Evolutionary conservation across 2,888 invertebrate genomes (phyloP).

Genomic region (Lepeophtheirus nordmannii): DNA sequence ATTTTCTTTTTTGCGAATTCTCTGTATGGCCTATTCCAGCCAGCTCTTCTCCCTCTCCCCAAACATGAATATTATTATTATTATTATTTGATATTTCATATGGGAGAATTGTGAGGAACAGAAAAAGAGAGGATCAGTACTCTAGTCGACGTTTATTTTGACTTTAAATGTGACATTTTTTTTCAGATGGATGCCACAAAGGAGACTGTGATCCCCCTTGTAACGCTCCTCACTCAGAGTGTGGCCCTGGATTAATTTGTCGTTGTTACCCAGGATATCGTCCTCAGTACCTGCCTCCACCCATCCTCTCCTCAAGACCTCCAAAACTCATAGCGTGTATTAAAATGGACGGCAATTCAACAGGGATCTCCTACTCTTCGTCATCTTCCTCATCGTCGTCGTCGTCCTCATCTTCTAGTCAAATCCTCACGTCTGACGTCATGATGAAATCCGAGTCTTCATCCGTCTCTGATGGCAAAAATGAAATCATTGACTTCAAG

Average conservation of each 20-base stretch:
- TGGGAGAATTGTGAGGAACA: no score
- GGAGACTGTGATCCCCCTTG: constrained; percentile 30
- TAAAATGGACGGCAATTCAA: not conserved
- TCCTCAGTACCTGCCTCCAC: constrained; percentile 28
- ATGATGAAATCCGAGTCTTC: not conserved
- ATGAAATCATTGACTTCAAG: constrained; percentile 23
- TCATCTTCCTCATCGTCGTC: not conserved
- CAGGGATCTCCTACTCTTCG: not conserved
- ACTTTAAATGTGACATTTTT: not conserved
- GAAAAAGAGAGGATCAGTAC: no score
- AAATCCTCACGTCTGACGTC: not conserved
- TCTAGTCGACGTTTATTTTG: no score
- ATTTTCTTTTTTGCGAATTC: no score
- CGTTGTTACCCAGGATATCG: constrained; percentile 29
- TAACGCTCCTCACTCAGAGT: constrained; percentile 29
- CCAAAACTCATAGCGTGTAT: constrained; percentile 4
- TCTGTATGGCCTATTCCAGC: no score
- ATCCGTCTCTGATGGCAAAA: not conserved
- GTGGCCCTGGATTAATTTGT: constrained; percentile 31
- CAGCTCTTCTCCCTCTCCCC: no score
- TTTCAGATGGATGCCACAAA: constrained; percentile 4
- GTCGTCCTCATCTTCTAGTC: constrained; percentile 1
- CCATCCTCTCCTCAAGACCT: constrained; percentile 22
- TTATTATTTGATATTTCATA: no score
- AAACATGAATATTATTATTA: no score